Evolutionary conservation across 2,888 invertebrate species (phyloP).

Genomic region (Petrolisthes manimaculis): DNA sequence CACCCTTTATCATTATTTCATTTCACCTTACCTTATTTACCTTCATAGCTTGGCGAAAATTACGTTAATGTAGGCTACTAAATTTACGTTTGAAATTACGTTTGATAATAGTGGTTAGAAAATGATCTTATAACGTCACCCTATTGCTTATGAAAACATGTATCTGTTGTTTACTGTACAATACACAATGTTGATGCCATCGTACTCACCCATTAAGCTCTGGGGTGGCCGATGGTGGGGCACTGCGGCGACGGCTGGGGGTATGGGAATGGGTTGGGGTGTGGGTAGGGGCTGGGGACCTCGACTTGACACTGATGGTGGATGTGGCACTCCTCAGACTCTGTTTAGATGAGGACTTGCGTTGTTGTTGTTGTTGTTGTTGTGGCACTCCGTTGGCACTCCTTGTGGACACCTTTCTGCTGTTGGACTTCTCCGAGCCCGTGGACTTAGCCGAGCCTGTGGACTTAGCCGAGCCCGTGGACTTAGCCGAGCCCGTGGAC

Average conservation of each 20-base stretch:
- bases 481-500: conserved; percentile 50
- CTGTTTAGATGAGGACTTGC: background rate
- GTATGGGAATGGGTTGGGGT: conserved; percentile 20
- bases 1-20: too few species aligned
- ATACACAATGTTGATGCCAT: too few species aligned
- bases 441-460: background rate
- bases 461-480: background rate
- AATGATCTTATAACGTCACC: too few species aligned
- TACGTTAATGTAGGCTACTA: too few species aligned
- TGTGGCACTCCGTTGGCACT: background rate
- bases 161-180: too few species aligned
- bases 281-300: conserved; percentile 44
- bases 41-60: too few species aligned
- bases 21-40: too few species aligned
- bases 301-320: conserved; percentile 12
- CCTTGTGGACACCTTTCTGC: background rate
- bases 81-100: too few species aligned
- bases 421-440: background rate
- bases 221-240: conserved; percentile 12
- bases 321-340: conserved; percentile 25
- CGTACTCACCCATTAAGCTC: background rate
- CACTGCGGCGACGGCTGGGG: conserved; percentile 39
- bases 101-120: too few species aligned
- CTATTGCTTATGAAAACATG: too few species aligned
- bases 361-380: background rate